These are phyloP conservation scores for Meiosimyza platycephala DNA, from an alignment of 2,888 invertebrate species.

Conservation along the genomic window DNA sequence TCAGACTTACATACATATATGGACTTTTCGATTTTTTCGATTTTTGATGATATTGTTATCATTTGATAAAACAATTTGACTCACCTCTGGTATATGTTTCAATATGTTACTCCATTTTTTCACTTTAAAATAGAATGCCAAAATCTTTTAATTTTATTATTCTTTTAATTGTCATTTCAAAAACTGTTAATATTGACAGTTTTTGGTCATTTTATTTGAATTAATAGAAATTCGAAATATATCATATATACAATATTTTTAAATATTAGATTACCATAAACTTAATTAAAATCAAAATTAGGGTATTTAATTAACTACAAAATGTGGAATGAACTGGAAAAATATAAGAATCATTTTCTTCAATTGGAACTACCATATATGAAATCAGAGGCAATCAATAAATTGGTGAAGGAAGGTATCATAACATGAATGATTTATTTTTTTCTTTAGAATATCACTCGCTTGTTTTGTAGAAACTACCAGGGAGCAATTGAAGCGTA, in stretches of 20 bases:
- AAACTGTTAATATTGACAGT: neutral
- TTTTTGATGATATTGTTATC: too few relatives aligned
- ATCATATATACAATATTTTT: neutral
- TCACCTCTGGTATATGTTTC: too few relatives aligned
- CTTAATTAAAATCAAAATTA: slow-evolving; percentile 10
- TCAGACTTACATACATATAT: too few relatives aligned
- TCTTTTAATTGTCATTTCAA: neutral
- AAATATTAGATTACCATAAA: neutral
- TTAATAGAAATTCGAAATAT: neutral
- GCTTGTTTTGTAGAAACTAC: slow-evolving; percentile 10
- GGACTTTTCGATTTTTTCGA: too few relatives aligned
- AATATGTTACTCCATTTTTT: too few relatives aligned
- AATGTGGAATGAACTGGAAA: slow-evolving; percentile 60
- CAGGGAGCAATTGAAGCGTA: slow-evolving; percentile 34
- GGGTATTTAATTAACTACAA: slow-evolving; percentile 5
- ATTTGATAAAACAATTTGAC: too few relatives aligned
- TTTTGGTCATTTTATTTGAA: neutral
- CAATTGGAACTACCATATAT: slow-evolving; percentile 46
- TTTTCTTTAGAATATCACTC: too few relatives aligned
- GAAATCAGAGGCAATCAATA: slow-evolving; percentile 42
- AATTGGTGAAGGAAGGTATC: slow-evolving; percentile 43
- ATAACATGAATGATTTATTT: neutral
- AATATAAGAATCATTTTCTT: slow-evolving; percentile 57
- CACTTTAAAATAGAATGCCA: too few relatives aligned
- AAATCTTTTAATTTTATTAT: too few relatives aligned